Base-by-base conservation (phyloP, 2,888 invertebrate species). In the Geophilus truncorum region DNA sequence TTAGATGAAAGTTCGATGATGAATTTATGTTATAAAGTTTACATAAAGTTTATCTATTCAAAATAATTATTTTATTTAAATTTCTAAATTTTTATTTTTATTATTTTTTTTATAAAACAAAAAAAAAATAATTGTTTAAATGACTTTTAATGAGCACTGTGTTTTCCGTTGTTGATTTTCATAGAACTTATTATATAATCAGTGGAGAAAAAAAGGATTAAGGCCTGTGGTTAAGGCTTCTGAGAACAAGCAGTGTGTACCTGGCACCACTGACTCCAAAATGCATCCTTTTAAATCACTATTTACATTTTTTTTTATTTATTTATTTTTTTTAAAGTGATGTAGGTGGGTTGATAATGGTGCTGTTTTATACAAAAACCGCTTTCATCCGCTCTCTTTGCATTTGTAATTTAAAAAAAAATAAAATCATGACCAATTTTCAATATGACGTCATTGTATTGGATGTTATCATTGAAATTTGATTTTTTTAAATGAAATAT, bases 231-330 rank as follows among this genome's bases (percentile, higher is more conserved):
- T 70, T 70, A 70, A 70, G 28, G 15, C 25, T 70, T 70, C 70
- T 70, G 70, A 70, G 70, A 70, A 70, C 28, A n/a, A 70, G 28
- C 25, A 70, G n/a, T 28, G 10, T 10, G 70, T 70, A 28, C 70
- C 70, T 70, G 70, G 70, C 70, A 70, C 70, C 70, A 70, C 70
- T 70, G 70, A 70, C 70, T 70, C 28, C 70, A 70, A 25, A 70
- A 23, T 70, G 70, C 12, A 70, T 70, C 12, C 25, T 70, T 70
- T 70, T 51, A 40, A 40, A n/a, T 12, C 51, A 7, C 51, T 7
- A 51, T 7, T 51, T 51, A 21, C 25, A 28, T 25, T 25, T 62
- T n/a, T n/a, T 62, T 45, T 45, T 7, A n/a, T 7, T 45, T 45
- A 9, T 45, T 45, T 45, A 3, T 12, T 45, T 45, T 70, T 70